These are phyloP conservation scores for Perdita meconis DNA, from an alignment of 2,888 invertebrate species.

Conservation along the genomic window DNA sequence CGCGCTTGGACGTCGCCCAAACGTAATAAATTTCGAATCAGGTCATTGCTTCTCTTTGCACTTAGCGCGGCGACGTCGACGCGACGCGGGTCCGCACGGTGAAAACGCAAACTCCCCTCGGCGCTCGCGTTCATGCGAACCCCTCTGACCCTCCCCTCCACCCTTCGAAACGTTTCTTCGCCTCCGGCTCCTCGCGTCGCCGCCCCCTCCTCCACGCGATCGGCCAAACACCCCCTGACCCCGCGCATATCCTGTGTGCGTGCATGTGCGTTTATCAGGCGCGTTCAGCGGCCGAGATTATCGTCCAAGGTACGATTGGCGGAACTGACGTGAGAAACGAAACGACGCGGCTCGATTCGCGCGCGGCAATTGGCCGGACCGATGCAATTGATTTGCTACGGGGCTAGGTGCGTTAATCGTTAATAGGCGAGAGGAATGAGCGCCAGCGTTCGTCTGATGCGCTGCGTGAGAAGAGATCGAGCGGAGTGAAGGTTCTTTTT, in stretches of 20 bases:
- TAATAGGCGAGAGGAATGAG: conserved; percentile 3
- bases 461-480: no score
- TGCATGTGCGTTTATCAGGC: conserved; percentile 28
- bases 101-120: conserved; percentile 37
- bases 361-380: conserved; percentile 34
- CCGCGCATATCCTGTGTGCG: conserved; percentile 29
- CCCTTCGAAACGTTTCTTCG: background rate
- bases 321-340: conserved; percentile 53
- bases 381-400: conserved; percentile 39
- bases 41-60: conserved; percentile 76
- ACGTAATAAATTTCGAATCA: conserved; percentile 78
- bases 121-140: conserved; percentile 19
- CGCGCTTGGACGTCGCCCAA: conserved; percentile 75
- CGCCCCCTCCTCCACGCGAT: no score
- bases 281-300: conserved; percentile 37
- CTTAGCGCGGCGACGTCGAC: conserved; percentile 53
- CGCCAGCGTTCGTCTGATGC: background rate
- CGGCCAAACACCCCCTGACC: no score
- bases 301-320: conserved; percentile 48
- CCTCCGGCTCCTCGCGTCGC: background rate
- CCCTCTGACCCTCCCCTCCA: background rate
- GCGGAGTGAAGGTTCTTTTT: no score
- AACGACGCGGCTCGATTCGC: conserved; percentile 33
- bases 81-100: conserved; percentile 42
- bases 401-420: conserved; percentile 15